phyloP scores from a whole-genome alignment of 2,113 vertebrate genomes.

The Raja brachyura region DNA sequence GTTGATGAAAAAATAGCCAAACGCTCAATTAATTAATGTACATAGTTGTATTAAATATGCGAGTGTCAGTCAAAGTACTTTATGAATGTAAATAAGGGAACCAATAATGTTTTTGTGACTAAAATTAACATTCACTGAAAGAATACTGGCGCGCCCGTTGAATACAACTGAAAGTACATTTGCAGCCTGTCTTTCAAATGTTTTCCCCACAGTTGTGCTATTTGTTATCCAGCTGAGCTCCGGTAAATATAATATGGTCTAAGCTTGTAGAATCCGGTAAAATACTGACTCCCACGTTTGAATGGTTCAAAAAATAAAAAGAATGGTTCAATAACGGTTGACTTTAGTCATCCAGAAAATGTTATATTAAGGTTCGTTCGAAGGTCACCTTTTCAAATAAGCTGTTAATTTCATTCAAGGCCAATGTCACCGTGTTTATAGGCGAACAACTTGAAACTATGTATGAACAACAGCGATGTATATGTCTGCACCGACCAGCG shows the following conservation, averaged over 20 bases:
- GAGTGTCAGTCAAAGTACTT: neutral
- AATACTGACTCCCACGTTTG: slow-evolving; percentile 41
- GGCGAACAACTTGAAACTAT: neutral
- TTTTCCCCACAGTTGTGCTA: slow-evolving; percentile 50
- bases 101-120: neutral
- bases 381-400: slow-evolving; percentile 47
- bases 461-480: neutral
- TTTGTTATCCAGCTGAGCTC: slow-evolving; percentile 35
- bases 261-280: neutral
- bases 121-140: slow-evolving; percentile 23
- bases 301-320: slow-evolving; percentile 27
- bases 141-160: neutral
- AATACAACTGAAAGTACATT: slow-evolving; percentile 45
- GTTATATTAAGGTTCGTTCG: slow-evolving; percentile 46
- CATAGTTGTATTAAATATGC: slow-evolving; percentile 11
- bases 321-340: neutral
- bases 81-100: neutral
- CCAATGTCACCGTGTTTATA: slow-evolving; percentile 7
- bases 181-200: slow-evolving; percentile 49
- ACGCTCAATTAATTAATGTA: neutral
- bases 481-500: neutral
- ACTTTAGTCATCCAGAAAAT: slow-evolving; percentile 53
- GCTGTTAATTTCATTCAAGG: slow-evolving; percentile 11
- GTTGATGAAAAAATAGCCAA: neutral
- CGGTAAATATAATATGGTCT: slow-evolving; percentile 38